Evolutionary conservation across 1,140 invertebrate genomes (phyloP).

Genomic region (Heterodera carotae): DNA sequence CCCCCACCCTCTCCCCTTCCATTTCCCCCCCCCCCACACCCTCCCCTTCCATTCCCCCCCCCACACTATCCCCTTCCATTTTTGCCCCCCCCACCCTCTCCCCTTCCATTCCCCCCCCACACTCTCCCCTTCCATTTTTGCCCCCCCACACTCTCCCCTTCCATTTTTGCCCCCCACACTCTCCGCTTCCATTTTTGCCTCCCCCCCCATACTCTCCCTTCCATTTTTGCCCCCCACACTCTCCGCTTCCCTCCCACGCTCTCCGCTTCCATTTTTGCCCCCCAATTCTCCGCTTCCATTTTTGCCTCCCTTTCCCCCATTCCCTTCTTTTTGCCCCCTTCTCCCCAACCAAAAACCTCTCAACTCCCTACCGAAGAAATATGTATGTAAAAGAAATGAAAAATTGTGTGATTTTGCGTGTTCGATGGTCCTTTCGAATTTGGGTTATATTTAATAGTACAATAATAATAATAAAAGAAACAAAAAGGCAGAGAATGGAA

Average conservation of each 20-base stretch:
- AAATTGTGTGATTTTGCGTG: no score
- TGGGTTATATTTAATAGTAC: no score
- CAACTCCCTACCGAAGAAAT: no score
- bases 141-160: not conserved
- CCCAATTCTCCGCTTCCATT: no score
- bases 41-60: not conserved
- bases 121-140: not conserved
- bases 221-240: not conserved
- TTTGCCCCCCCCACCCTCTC: not conserved
- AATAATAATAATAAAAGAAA: no score
- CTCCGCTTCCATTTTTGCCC: not conserved
- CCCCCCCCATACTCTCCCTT: not conserved
- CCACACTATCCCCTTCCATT: not conserved
- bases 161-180: not conserved
- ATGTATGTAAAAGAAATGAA: no score
- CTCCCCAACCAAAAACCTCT: not conserved
- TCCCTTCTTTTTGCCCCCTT: not conserved
- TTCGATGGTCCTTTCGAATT: no score
- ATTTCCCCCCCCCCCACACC: not conserved
- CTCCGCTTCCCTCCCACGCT: not conserved
- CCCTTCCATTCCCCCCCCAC: not conserved
- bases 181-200: not conserved
- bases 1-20: not conserved
- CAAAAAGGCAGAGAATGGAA: no score
- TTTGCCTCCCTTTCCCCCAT: not conserved